These are phyloP conservation scores for Diadumene lineata DNA, from an alignment of 92 coral and sea anemone species.

Conservation along the genomic window DNA sequence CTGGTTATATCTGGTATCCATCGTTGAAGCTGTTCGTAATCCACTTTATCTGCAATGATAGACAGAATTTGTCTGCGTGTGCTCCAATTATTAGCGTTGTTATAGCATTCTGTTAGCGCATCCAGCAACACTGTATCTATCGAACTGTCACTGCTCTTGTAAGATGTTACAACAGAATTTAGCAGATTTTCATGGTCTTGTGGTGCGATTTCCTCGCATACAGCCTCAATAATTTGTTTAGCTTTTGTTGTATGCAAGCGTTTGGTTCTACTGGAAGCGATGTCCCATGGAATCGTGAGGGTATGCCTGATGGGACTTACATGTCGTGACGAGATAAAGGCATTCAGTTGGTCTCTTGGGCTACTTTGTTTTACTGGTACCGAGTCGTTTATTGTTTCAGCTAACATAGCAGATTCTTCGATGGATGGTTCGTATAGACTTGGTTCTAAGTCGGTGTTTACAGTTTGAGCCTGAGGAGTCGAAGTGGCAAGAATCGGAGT, in stretches of 20 bases:
- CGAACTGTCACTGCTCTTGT: conserved; percentile 6
- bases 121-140: conserved; percentile 53
- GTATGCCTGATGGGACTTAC: conserved; percentile 51
- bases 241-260: conserved; percentile 42
- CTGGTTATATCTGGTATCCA: conserved; percentile 54
- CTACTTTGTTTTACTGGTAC: no score
- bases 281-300: conserved; percentile 42
- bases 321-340: conserved; percentile 46
- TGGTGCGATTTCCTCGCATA: conserved; percentile 40
- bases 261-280: conserved; percentile 53
- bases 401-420: not conserved
- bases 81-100: conserved; percentile 56
- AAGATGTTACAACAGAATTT: conserved; percentile 9
- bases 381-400: not conserved
- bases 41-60: conserved; percentile 53
- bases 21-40: conserved; percentile 33
- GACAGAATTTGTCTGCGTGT: conserved; percentile 56
- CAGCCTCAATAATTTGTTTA: conserved; percentile 36
- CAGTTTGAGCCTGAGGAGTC: no score
- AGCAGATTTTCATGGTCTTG: conserved; percentile 20
- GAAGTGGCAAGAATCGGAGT: no score
- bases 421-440: not conserved
- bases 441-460: no score
- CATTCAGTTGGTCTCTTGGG: conserved; percentile 32
- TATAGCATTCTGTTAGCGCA: conserved; percentile 43